Base-by-base conservation (phyloP, 2,888 invertebrate species). In the Gortyna flavago region DNA sequence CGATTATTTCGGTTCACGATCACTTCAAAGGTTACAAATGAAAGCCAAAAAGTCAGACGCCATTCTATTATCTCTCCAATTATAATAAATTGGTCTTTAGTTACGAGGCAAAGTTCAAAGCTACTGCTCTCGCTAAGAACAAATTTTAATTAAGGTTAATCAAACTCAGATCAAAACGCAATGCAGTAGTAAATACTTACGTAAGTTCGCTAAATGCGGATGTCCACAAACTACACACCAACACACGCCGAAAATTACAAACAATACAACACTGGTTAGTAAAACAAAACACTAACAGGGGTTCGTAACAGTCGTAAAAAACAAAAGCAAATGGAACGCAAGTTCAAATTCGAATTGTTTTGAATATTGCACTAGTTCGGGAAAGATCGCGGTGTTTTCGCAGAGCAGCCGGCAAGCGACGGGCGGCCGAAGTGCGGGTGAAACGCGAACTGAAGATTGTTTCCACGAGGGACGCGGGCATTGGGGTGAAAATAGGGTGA, bases 111-210 rank as follows among this genome's bases (percentile, higher is more conserved):
- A 57, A 79, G 61, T 81, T 73, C 57, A 68, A 75, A 77, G 62
- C 11, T 65, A 64, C 11, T 32, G 54, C 48, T 44, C 57, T 44
- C 13, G 25, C 18, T 32, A 77, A 59, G 29, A 64, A 48, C 6
- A 8, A 29, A 18, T 35, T 75, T 44, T 54, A 44, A 66, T 79
- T 38, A 71, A 86, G 79, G 64, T 62, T 79, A 84, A 83, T 87
- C 82, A 77, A 85, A 85, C 48, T 80, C 84, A 82, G 85, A 84
- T 86, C 75, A 89, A 75, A 95, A 95, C 96, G 96, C 96, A 96
- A 90, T 96, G 96, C 96, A 96, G 96, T 94, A 96, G 96, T 94
- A 93, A 93, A 93, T 92, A 94, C 96, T 96, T 96, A 96, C 96
- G 96, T 96, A 96, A 96, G 95, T 95, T 95, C 84, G 88, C 92